phyloP scores from a whole-genome alignment of 1,140 invertebrate genomes.

The Oncopeltus fasciatus region DNA sequence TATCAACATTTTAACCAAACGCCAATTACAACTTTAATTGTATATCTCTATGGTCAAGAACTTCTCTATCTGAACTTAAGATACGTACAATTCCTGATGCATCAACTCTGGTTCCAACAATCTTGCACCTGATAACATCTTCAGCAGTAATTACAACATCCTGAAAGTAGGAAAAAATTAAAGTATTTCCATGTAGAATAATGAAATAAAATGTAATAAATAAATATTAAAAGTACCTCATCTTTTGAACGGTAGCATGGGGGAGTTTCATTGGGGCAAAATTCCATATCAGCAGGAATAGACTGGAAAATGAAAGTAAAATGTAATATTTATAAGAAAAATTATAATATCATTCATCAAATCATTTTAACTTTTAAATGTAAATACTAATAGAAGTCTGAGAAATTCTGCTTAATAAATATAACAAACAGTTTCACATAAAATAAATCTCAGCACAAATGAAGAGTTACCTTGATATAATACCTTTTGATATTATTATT shows the following conservation, averaged over 20 bases:
- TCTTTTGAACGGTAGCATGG: constrained; percentile 98
- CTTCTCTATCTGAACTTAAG: too few relatives aligned
- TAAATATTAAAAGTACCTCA: constrained; percentile 42
- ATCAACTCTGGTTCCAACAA: constrained; percentile 95
- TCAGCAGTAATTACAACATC: constrained; percentile 94
- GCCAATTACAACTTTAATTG: too few relatives aligned
- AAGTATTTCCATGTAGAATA: neutral
- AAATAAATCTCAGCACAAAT: too few relatives aligned
- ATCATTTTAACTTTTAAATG: too few relatives aligned
- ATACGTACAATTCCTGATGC: constrained; percentile 74
- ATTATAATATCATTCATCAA: too few relatives aligned
- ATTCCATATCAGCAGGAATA: constrained; percentile 98
- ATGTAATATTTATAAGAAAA: too few relatives aligned
- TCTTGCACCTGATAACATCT: constrained; percentile 95
- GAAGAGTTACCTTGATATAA: too few relatives aligned
- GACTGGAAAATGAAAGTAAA: constrained; percentile 59
- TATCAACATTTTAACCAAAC: too few relatives aligned
- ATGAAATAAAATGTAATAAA: constrained; percentile 13
- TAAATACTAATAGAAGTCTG: too few relatives aligned
- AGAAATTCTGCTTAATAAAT: too few relatives aligned
- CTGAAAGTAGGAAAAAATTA: constrained; percentile 29
- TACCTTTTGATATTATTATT: too few relatives aligned
- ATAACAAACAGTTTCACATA: neutral
- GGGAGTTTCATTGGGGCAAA: constrained; percentile 93
- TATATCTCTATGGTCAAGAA: too few relatives aligned